Evolutionary conservation across 1,140 invertebrate genomes (phyloP).

Genomic region (Leptinotarsa lineolata): DNA sequence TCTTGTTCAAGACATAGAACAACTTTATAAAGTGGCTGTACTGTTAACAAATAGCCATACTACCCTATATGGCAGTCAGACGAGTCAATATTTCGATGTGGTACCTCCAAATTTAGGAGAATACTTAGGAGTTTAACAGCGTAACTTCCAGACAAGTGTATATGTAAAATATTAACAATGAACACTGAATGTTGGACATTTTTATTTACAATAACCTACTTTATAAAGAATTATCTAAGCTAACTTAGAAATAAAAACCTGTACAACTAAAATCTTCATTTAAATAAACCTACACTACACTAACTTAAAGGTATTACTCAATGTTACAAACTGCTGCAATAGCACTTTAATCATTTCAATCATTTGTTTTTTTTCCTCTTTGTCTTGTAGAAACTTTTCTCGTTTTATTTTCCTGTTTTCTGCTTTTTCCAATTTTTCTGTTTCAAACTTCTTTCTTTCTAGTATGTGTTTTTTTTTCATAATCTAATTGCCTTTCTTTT

Average conservation of each 20-base stretch:
- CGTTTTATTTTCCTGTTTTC: not conserved
- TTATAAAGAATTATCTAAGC: slow-evolving; percentile 2
- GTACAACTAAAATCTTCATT: not conserved
- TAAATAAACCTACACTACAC: no score
- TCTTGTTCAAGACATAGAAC: slow-evolving; percentile 34
- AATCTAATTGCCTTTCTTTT: slow-evolving; percentile 25
- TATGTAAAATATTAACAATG: no score
- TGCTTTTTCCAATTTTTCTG: slow-evolving; percentile 15
- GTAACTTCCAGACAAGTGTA: no score
- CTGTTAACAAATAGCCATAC: slow-evolving; percentile 40
- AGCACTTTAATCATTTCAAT: not conserved
- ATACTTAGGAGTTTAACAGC: slow-evolving; percentile 28
- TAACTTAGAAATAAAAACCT: not conserved
- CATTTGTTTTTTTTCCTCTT: no score
- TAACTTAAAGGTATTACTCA: not conserved
- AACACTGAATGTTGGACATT: no score
- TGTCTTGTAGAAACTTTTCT: slow-evolving; percentile 4
- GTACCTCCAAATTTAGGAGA: slow-evolving; percentile 29
- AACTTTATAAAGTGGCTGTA: slow-evolving; percentile 31
- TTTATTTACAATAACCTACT: not conserved
- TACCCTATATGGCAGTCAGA: slow-evolving; percentile 39
- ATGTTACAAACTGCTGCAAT: not conserved
- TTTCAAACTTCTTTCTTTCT: slow-evolving; percentile 4
- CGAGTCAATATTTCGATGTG: slow-evolving; percentile 33
- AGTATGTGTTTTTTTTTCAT: slow-evolving; percentile 23